Conservation (phyloP, 1,140 invertebrate species). For the Pseudomyrmex dendroicus region DNA sequence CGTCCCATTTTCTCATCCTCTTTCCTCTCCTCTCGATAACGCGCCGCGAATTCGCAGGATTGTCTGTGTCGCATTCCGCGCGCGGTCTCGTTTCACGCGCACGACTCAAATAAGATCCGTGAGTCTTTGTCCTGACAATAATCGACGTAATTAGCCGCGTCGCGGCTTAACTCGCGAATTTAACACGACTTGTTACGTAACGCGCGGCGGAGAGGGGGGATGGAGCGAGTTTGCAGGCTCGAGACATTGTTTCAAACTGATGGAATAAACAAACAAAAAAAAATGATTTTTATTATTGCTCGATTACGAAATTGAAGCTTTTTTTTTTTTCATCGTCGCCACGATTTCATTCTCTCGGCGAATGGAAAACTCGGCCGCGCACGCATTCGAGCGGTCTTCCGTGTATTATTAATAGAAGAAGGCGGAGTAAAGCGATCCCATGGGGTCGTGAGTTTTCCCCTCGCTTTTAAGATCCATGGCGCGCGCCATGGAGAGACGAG, state of each 20-base stretch:
- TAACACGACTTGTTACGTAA: background rate
- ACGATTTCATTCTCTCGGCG: background rate
- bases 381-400: slow-evolving; percentile 52
- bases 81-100: slow-evolving; percentile 68
- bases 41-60: slow-evolving; percentile 57
- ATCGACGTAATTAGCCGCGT: background rate
- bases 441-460: slow-evolving; percentile 64
- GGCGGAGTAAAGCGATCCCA: slow-evolving; percentile 66
- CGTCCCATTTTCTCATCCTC: no score
- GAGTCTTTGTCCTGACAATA: background rate
- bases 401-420: slow-evolving; percentile 67
- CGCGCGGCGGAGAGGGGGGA: no score
- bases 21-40: slow-evolving; percentile 71
- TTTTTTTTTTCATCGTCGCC: no score
- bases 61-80: slow-evolving; percentile 53
- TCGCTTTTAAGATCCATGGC: slow-evolving; percentile 54
- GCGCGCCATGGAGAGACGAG: slow-evolving; percentile 37
- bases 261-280: no score
- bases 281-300: no score
- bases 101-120: background rate
- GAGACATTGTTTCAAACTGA: no score
- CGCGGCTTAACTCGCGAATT: background rate
- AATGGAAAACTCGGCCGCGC: slow-evolving; percentile 12
- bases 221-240: no score
- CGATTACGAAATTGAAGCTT: no score